phyloP scores from a whole-genome alignment of 2,113 vertebrate genomes.

The Muntiacus muntjak region DNA sequence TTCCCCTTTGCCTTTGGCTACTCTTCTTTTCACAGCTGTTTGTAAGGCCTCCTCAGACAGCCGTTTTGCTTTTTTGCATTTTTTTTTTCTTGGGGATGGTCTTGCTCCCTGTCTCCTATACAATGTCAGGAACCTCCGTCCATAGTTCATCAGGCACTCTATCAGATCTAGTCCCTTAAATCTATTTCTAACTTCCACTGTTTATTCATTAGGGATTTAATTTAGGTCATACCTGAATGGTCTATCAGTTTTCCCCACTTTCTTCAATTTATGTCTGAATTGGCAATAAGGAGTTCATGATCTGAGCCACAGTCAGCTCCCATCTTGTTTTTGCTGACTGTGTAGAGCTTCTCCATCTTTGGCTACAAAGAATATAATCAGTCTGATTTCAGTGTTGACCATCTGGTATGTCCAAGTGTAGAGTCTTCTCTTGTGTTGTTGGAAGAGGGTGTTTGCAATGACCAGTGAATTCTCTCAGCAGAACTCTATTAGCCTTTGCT shows the following conservation, averaged over 20 bases:
- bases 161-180: neutral
- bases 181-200: neutral
- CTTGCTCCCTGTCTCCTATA: neutral
- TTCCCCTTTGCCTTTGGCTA: neutral
- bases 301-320: neutral
- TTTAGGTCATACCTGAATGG: neutral
- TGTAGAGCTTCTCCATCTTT: neutral
- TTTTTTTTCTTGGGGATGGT: neutral
- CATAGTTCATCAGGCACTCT: neutral
- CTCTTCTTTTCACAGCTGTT: neutral
- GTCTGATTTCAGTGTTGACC: neutral
- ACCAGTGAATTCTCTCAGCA: too few relatives aligned
- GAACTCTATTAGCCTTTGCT: too few relatives aligned
- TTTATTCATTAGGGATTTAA: neutral
- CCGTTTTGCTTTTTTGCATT: neutral
- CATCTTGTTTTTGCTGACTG: neutral
- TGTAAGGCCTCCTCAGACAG: neutral
- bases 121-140: accelerated
- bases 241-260: neutral
- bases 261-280: neutral
- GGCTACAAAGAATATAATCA: neutral
- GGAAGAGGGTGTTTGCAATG: too few relatives aligned
- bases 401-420: too few relatives aligned
- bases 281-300: neutral
- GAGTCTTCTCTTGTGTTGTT: too few relatives aligned